A percentile compares a stretch with the other conserved stretches of the same genome.
Conservation (phyloP, 2,113 vertebrate genomes). For the Cebidichthys violaceus region DNA sequence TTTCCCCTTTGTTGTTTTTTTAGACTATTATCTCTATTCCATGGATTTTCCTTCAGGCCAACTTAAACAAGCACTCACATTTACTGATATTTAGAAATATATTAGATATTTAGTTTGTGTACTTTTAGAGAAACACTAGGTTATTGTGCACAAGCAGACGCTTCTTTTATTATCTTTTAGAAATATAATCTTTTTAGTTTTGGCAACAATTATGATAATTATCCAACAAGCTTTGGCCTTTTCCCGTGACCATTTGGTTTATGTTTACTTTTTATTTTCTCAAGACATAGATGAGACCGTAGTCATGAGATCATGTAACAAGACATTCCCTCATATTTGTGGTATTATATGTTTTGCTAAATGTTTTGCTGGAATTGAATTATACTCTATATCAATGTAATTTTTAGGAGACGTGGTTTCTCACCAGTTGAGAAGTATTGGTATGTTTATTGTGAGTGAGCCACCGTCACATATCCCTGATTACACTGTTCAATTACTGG, state of each 20-base stretch:
- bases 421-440: constrained; percentile 9
- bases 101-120: no score
- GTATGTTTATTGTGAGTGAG: constrained; percentile 1
- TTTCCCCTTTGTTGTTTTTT: not conserved
- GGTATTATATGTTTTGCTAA: not conserved
- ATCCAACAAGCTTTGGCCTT: not conserved
- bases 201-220: not conserved
- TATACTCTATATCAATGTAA: not conserved
- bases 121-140: not conserved
- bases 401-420: not conserved
- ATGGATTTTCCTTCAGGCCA: not conserved
- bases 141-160: not conserved
- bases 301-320: not conserved
- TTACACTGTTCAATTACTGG: constrained; percentile 30
- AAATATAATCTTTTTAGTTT: not conserved
- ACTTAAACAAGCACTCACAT: not conserved
- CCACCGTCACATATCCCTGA: constrained; percentile 45
- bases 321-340: not conserved
- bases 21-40: not conserved
- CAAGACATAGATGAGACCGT: not conserved
- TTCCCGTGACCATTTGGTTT: not conserved
- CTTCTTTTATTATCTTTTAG: not conserved
- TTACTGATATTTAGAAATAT: not conserved
- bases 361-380: not conserved
- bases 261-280: not conserved